Percentiles rank a stretch among this genome's conserved stretches.
phyloP scores from a whole-genome alignment of 2,797 vertebrate genomes.

The Lithobates sylvaticus region DNA sequence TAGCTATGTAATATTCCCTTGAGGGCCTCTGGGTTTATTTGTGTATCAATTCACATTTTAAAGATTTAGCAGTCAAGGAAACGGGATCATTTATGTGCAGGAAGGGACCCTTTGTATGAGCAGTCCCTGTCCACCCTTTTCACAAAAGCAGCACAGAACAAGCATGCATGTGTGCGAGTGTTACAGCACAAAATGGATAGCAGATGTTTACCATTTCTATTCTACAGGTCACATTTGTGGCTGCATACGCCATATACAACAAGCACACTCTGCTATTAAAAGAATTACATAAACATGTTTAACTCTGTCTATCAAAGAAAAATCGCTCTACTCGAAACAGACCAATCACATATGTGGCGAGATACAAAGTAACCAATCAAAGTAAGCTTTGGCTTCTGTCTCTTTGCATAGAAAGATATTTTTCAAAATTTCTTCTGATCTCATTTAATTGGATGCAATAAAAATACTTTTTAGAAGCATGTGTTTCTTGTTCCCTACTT shows the following conservation, averaged over 20 bases:
- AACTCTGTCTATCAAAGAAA: conserved; percentile 45
- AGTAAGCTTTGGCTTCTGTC: background rate
- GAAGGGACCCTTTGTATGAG: conserved; percentile 44
- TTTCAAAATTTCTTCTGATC: conserved; percentile 30
- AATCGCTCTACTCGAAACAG: conserved; percentile 32
- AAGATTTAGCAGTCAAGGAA: conserved; percentile 48
- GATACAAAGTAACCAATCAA: conserved; percentile 55
- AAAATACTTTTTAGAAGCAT: conserved; percentile 8
- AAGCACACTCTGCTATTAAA: conserved; percentile 34
- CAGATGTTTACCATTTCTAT: conserved; percentile 58
- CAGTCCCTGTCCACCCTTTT: conserved; percentile 26
- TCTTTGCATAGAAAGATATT: background rate
- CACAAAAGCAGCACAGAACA: conserved; percentile 44
- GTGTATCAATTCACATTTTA: conserved; percentile 49
- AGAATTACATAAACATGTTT: conserved; percentile 57
- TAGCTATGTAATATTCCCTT: conserved; percentile 26
- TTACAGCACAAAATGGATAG: conserved; percentile 50
- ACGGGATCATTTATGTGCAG: conserved; percentile 51
- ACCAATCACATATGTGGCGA: conserved; percentile 55
- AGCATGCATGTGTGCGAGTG: conserved; percentile 13
- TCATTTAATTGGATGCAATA: conserved; percentile 32
- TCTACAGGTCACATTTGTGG: conserved; percentile 56
- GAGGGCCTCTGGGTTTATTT: conserved; percentile 38
- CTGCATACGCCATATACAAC: conserved; percentile 28
- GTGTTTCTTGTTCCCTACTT: conserved; percentile 35